Base-by-base conservation (phyloP, 2,113 vertebrate species). In the Bujurquina vittata region DNA sequence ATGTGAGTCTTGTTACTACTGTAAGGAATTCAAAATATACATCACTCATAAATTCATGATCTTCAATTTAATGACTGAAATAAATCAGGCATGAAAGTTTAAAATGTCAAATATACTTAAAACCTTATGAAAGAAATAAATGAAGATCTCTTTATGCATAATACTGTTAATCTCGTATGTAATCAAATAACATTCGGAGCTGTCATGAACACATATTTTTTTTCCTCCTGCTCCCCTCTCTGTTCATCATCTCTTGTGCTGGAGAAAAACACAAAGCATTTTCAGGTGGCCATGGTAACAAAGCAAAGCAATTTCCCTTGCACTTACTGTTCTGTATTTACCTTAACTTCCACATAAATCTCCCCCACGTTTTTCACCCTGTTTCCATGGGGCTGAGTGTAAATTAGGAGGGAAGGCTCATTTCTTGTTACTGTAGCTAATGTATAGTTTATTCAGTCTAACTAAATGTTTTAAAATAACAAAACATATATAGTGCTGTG, bases 281-380 rank as follows among this genome's bases (percentile, higher is more conserved):
- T 94, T 94, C 95, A 92, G 91, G 97, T 98, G 96, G 93, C 97
- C 97, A 98, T 96, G 97, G 97, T 95, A 97, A 99, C 97, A 56
- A 94, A 94, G 95, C 93, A 95, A 85, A 97, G 94, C 96, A 96
- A 95, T 94, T 95, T 86, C 91, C 95, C 92, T 95, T 92, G 94
- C 93, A 95, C 95, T 95, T 91, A 93, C 92, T 94, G 95, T 95
- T 92, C 92, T 92, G 93, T 96, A 89, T 94, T 96, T 94, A 62
- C 76, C 56, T 77, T 81, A 81, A 84, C 77, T 88, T 76, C 75
- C n/a, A 84, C 74, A 86, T 67, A 61, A 72, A 80, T 63, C 62
- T 72, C 62, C 35, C 52, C 80, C 80, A 75, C 49, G 55, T 76
- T 88, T 79, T 75, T 80, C 75, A 62, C 61, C 11, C 62, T 31